Base-by-base conservation (phyloP, 2,797 vertebrate genomes). In the Sebastes baramenuke region DNA sequence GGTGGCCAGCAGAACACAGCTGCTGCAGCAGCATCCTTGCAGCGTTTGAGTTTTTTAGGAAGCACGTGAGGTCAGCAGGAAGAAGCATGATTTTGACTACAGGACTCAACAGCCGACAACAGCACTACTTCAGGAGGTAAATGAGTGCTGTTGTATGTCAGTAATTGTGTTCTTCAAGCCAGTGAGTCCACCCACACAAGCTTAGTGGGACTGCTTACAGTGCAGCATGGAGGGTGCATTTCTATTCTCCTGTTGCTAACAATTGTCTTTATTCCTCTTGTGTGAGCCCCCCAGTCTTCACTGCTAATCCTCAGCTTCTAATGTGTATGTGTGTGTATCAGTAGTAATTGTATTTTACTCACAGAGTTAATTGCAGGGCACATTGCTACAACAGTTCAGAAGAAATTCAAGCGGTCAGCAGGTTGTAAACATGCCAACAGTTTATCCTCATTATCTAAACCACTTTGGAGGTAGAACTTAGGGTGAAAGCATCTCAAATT, bases 91-190 rank as follows among this genome's bases (percentile, higher is more conserved):
- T 77, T 84, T 55, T 59, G n/a, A 87, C 46, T 20, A 59, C 42
- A 76, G 58, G 75, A 67, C 18, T 42, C 22, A 79, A 30, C 30
- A 70, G 66, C 69, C 20, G 8, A 61, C 52, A 42, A 42, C 38
- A 42, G 72, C 13, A 38, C 34, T 67, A 66, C 80, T 84, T 79
- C 61, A 59, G 54, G 70, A 77, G 55, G 78, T 62, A 81, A 85
- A 80, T 65, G 78, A 85, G 81, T 22, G 18, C 64, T 13, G 81
- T 73, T 72, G 83, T 78, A 72, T 71, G 74, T 86, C 82, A 83
- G 76, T 89, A 72, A 89, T 82, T 87, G 69, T 76, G 67, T 82
- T 86, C 46, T 75, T 84, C 67, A 55, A 84, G 61, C 30, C 52
- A 76, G 66, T 32, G 79, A 88, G 49, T 85, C 81, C 60, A 2